Base-by-base conservation (phyloP, 2,797 vertebrate genomes). In the Cyprinella venusta region DNA sequence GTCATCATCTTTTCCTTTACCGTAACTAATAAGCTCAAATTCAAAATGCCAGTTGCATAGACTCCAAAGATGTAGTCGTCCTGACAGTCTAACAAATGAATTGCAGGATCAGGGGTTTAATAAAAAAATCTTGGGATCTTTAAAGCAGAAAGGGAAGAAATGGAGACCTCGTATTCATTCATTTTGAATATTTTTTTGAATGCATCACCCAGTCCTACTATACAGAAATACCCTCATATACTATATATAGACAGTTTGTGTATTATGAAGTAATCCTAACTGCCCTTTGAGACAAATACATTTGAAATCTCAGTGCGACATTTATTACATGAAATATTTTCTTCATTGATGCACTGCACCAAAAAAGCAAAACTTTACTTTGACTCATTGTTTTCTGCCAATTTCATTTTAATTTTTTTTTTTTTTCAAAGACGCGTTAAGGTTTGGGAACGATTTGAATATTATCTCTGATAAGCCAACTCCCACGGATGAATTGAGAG, bases 401-500 rank as follows among this genome's bases (percentile, higher is more conserved):
- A 56, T 38, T 67, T 56, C 2, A 21, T 4, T 45, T 33, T 2
- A 30, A 30, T 61, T 21, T 13, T 26, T 12, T 21, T 13, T 26
- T 12, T 50, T 40, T 69, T 38, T n/a, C 26, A 16, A 61, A 71
- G 52, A n/a, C 79, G 7, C 68, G 61, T 75, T 76, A 75, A 16
- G 70, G 48, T 54, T 67, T 50, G 48, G 15, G 9, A 76, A 68
- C 12, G 12, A 56, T 68, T 19, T 76, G 64, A 78, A 71, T 78
- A 78, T 50, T 1, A 52, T 83, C 52, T 83, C 42, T 78, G 65
- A 50, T 76, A 78, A 71, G 54, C 50, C 26, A 71, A 61, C 40
- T 77, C 40, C 65, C 74, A 76, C 48, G 45, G 38, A 83, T 77
- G 74, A 74, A 83, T 83, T 59, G 59, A 61, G 21, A 83, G 72